Base-by-base conservation (phyloP, 2,888 invertebrate species). In the Nasonia oneida region DNA sequence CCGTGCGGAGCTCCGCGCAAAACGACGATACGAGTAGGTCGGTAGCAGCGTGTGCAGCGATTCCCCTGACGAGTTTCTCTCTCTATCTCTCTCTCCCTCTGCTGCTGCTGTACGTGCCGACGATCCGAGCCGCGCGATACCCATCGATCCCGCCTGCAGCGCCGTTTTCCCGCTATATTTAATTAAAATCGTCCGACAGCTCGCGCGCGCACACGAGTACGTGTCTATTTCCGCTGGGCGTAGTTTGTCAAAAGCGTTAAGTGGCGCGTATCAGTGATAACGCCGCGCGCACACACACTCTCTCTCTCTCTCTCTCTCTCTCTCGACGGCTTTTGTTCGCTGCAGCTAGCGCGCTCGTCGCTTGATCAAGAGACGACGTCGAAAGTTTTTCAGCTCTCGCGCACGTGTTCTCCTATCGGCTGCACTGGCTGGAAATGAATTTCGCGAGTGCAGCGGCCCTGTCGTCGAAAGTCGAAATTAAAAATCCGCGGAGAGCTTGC, bases 211-310 rank as follows among this genome's bases (percentile, higher is more conserved):
- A 14, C 3, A 53, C 67, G 81, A 64, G 76, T 50, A 50, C 74
- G 73, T 70, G 75, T 82, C 42, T 67, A 79, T 79, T 78, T 75
- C 81, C 85, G 81, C n/a, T 71, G 80, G 57, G 42, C 18, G 85
- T 23, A 79, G 85, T 83, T 86, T 86, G 82, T 79, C 79, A 79
- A 86, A 82, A 73, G 82, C 70, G 74, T 75, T 86, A 86, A 86
- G 85, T 83, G 82, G 79, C 79, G 82, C 78, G 82, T 86, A 80
- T 77, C 85, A 70, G 57, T 57, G 76, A 76, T 80, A 84, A 80
- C 67, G 61, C 64, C n/a, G 14, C 73, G 61, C 14, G 61, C 74
- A 64, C 39, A 61, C 42, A n/a, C 3, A 23, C 23, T 23, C 23
- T 23, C 23, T 23, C 23, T 23, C 23, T 23, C 23, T 23, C 23